Evolutionary conservation across 2,888 invertebrate species (phyloP).

Genomic region (Calliscelio sp.): DNA sequence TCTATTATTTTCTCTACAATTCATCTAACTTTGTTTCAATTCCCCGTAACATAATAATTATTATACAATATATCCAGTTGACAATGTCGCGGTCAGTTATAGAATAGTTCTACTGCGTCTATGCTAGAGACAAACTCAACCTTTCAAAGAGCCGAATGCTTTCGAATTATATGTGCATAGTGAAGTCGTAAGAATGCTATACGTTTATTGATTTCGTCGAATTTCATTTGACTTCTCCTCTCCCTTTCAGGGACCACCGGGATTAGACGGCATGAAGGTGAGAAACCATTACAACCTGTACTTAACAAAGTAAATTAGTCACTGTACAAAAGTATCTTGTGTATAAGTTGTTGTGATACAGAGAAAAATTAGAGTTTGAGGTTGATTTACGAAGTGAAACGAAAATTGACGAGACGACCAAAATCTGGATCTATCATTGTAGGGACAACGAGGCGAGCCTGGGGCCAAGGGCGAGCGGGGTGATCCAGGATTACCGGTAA

Average conservation of each 20-base stretch:
- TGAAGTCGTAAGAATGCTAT: slow-evolving; percentile 69
- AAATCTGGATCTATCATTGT: slow-evolving; percentile 77
- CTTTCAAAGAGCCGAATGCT: slow-evolving; percentile 63
- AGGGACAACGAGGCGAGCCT: slow-evolving; percentile 97
- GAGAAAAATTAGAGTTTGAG: slow-evolving; percentile 27
- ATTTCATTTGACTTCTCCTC: slow-evolving; percentile 87
- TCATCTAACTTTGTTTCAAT: slow-evolving; percentile 43
- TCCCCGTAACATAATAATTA: slow-evolving; percentile 23
- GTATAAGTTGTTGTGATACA: slow-evolving; percentile 19
- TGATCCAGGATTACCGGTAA: slow-evolving; percentile 96
- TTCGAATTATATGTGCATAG: slow-evolving; percentile 69
- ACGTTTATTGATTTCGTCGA: slow-evolving; percentile 76
- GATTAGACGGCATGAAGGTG: slow-evolving; percentile 98
- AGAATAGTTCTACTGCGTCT: slow-evolving; percentile 25
- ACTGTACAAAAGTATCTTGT: slow-evolving; percentile 30
- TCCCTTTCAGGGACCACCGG: slow-evolving; percentile 94
- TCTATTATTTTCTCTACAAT: slow-evolving; percentile 51
- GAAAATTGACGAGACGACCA: slow-evolving; percentile 49
- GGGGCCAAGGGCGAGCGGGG: slow-evolving; percentile 97
- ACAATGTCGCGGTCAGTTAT: slow-evolving; percentile 23
- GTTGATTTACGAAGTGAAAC: slow-evolving; percentile 14
- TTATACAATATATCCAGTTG: too few relatives aligned
- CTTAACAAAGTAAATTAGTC: slow-evolving; percentile 52
- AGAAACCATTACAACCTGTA: slow-evolving; percentile 84
- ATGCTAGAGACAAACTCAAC: too few relatives aligned